Evolutionary conservation across 2,113 vertebrate genomes (phyloP).

Genomic region (Mesembrinibis cayennensis): DNA sequence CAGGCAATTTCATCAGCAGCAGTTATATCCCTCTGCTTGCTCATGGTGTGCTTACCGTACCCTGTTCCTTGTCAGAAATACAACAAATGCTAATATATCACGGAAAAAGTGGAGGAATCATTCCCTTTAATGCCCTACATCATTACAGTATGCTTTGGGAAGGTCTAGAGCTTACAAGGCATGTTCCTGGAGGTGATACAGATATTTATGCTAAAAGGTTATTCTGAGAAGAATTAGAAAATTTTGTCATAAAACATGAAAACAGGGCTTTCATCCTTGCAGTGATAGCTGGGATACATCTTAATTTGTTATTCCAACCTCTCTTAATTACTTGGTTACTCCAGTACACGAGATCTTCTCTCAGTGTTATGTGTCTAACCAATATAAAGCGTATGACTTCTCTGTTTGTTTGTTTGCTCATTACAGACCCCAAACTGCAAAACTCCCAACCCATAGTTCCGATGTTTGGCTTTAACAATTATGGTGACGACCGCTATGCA

Average conservation of each 20-base stretch:
- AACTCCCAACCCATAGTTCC: constrained; percentile 52
- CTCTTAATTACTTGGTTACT: not conserved
- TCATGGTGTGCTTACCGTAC: not conserved
- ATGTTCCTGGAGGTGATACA: not conserved
- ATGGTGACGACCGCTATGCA: constrained; percentile 81
- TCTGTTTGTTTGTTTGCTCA: not conserved
- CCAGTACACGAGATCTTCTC: not conserved
- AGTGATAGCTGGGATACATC: not conserved
- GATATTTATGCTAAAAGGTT: not conserved
- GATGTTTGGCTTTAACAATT: constrained; percentile 59
- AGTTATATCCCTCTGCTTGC: not conserved
- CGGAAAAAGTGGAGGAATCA: not conserved
- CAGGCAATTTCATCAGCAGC: not conserved
- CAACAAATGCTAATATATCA: not conserved
- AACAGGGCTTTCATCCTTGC: not conserved
- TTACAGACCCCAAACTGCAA: constrained; percentile 76
- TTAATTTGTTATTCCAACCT: not conserved
- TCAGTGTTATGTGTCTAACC: not conserved
- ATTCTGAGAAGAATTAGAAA: not conserved
- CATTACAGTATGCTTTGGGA: not conserved
- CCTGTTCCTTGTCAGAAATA: not conserved
- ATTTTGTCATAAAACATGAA: not conserved
- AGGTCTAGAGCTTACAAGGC: not conserved
- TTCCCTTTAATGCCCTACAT: not conserved
- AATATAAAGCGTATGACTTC: not conserved